Evolutionary conservation across 2,113 vertebrate species (phyloP).

Genomic region (Rhinoptilus africanus): DNA sequence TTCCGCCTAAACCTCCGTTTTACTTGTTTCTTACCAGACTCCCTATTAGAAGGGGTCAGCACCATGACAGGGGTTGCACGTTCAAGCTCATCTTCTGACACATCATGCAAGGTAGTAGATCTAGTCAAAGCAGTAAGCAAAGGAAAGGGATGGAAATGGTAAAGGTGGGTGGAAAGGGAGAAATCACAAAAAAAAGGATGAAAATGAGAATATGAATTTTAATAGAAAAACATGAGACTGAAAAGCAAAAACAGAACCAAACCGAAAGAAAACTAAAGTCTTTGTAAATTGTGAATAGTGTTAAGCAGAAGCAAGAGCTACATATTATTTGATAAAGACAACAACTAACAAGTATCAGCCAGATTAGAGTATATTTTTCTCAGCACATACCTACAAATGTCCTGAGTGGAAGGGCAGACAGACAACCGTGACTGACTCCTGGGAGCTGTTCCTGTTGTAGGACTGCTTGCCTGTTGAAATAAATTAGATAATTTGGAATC

Average conservation of each 20-base stretch:
- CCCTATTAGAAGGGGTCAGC: conserved; percentile 72
- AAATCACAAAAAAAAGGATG: conserved; percentile 49
- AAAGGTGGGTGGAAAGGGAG: conserved; percentile 44
- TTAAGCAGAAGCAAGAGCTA: conserved; percentile 50
- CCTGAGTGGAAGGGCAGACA: conserved; percentile 89
- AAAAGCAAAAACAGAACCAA: conserved; percentile 25
- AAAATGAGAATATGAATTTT: conserved; percentile 62
- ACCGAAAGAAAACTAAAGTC: conserved; percentile 10
- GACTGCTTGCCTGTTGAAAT: conserved; percentile 90
- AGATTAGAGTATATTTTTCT: background rate
- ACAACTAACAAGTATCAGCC: background rate
- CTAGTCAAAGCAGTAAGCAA: conserved; percentile 75
- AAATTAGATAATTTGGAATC: conserved; percentile 82
- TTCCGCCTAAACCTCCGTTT: conserved; percentile 81
- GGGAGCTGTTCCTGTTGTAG: conserved; percentile 81
- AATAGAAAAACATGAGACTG: conserved; percentile 50
- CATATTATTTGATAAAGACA: background rate
- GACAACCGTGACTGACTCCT: conserved; percentile 84
- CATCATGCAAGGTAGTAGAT: conserved; percentile 76
- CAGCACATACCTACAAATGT: conserved; percentile 90
- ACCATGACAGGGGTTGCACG: conserved; percentile 71
- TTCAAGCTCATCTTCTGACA: conserved; percentile 83
- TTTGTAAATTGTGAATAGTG: background rate
- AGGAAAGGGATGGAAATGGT: conserved; percentile 69
- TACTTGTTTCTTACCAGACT: conserved; percentile 79